Percentiles rank a stretch among this genome's conserved stretches.
Evolutionary conservation across 1,140 invertebrate species (phyloP).

Genomic region (Paraescarpia echinospica): DNA sequence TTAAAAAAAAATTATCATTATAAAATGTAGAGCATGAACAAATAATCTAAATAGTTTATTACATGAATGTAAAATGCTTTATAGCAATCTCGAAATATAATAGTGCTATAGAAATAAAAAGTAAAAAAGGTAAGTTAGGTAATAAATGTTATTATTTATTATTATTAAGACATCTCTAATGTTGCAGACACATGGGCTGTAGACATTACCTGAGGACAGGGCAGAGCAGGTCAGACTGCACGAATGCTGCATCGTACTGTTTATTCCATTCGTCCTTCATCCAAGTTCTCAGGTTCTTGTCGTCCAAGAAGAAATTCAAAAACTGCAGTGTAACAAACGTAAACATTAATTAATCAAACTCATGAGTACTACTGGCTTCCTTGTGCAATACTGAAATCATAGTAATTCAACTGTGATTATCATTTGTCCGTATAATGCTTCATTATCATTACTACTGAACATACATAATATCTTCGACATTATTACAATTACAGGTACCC

Average conservation of each 20-base stretch:
- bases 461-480: background rate
- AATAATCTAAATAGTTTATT: too few species aligned
- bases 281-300: constrained; percentile 54
- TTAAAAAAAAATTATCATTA: background rate
- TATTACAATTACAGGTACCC: background rate
- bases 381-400: background rate
- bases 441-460: background rate
- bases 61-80: too few species aligned
- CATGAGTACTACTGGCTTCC: background rate
- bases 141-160: too few species aligned
- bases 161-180: background rate
- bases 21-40: background rate
- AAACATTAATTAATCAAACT: too few species aligned
- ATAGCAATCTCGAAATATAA: too few species aligned
- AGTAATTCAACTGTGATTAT: background rate
- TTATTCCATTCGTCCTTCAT: constrained; percentile 55
- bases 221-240: constrained; percentile 47
- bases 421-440: background rate
- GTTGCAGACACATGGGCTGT: background rate
- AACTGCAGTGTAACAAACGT: constrained; percentile 39
- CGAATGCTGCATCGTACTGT: constrained; percentile 51
- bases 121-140: too few species aligned
- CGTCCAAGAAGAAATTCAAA: constrained; percentile 52
- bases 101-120: too few species aligned
- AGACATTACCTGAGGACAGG: constrained; percentile 43